phyloP scores from a whole-genome alignment of 2,888 invertebrate species.

The Cephalotes varians region DNA sequence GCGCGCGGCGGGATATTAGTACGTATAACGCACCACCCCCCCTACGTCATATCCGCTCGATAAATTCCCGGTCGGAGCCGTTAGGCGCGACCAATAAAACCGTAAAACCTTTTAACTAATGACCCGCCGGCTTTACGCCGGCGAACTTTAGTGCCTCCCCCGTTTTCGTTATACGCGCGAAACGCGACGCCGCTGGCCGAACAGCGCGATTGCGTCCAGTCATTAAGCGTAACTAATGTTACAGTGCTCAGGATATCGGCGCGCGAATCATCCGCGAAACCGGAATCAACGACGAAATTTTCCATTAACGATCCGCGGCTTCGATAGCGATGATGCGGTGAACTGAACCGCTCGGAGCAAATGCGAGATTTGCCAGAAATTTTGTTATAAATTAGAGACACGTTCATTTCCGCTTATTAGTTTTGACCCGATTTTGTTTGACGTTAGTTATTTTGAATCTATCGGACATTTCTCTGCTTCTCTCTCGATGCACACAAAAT shows the following conservation, averaged over 20 bases:
- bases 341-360: not conserved
- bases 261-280: constrained; percentile 37
- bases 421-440: not conserved
- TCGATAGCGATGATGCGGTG: not conserved
- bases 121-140: constrained; percentile 67
- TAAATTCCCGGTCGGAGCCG: constrained; percentile 74
- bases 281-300: constrained; percentile 41
- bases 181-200: constrained; percentile 40
- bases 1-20: constrained; percentile 65
- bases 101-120: constrained; percentile 79
- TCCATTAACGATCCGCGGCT: constrained; percentile 36
- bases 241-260: constrained; percentile 2
- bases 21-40: constrained; percentile 52
- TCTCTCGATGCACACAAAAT: not conserved
- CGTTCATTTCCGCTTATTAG: not conserved
- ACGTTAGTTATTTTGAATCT: not conserved
- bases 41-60: constrained; percentile 76
- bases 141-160: constrained; percentile 67
- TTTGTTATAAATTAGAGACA: constrained; percentile 10
- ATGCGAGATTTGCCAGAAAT: not conserved
- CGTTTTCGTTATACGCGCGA: constrained; percentile 56
- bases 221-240: constrained; percentile 70
- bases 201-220: constrained; percentile 48
- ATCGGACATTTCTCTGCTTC: not conserved
- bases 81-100: constrained; percentile 78